A percentile compares a stretch with the other conserved stretches of the same genome.
These are phyloP conservation scores for Cavia aperea DNA, from an alignment of 2,113 vertebrate species.

Conservation along the genomic window DNA sequence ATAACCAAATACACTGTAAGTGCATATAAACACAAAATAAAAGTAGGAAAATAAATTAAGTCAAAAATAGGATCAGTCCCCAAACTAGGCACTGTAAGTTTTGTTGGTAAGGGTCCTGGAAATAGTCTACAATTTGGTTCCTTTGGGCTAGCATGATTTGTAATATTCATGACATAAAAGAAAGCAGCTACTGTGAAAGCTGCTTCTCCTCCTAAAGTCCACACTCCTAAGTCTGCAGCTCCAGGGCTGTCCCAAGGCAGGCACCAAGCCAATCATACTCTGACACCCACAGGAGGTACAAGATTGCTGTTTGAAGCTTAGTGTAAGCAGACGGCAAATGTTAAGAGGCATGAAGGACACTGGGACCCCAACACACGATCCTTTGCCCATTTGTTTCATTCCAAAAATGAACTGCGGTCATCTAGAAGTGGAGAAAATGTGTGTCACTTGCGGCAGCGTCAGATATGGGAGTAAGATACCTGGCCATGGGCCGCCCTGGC, in stretches of 20 bases:
- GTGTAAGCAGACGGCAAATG: neutral
- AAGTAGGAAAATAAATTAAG: neutral
- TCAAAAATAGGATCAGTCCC: neutral
- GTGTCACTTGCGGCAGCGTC: no score
- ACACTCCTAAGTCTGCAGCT: neutral
- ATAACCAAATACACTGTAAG: neutral
- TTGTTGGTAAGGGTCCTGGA: neutral
- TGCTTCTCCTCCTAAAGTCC: neutral
- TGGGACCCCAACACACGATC: no score
- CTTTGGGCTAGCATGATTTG: rapidly evolving
- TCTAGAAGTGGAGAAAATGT: neutral
- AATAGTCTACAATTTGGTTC: neutral
- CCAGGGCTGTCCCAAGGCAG: neutral
- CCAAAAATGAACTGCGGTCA: neutral
- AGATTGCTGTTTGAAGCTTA: neutral
- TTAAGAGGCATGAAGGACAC: neutral
- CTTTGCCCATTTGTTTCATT: neutral
- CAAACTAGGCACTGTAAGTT: neutral
- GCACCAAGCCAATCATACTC: rapidly evolving
- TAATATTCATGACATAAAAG: neutral
- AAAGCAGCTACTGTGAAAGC: neutral
- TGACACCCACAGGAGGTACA: neutral
- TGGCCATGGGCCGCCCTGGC: neutral
- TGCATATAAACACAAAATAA: neutral
- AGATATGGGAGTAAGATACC: neutral